A percentile compares a stretch with the other conserved stretches of the same genome.
Conservation (phyloP, 2,113 vertebrate genomes). For the Cheilinus undulatus region DNA sequence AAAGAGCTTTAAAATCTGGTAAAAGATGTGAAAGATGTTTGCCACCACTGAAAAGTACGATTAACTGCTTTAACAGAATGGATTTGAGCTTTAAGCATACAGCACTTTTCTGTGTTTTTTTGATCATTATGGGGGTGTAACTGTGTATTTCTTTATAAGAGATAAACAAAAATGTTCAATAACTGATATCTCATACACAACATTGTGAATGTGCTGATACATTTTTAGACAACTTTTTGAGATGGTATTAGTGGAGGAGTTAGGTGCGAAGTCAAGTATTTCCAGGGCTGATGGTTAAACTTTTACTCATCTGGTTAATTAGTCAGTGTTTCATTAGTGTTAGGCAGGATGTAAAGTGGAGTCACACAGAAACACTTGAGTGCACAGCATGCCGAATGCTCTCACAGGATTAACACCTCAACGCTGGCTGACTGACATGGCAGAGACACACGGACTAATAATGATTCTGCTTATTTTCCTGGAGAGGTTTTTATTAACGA, state of each 20-base stretch:
- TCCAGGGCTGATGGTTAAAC: conserved; percentile 71
- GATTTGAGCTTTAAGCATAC: too few relatives aligned
- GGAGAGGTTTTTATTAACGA: conserved; percentile 39
- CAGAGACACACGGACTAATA: conserved; percentile 37
- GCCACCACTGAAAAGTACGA: too few relatives aligned
- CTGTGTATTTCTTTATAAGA: too few relatives aligned
- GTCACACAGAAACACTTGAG: conserved; percentile 55
- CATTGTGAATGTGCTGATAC: background rate
- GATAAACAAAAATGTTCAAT: too few relatives aligned
- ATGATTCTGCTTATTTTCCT: conserved; percentile 65
- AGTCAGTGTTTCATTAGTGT: conserved; percentile 76
- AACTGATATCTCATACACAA: too few relatives aligned
- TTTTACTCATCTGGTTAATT: conserved; percentile 79
- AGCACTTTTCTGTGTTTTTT: too few relatives aligned
- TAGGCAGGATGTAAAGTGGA: conserved; percentile 66
- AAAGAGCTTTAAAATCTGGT: too few relatives aligned
- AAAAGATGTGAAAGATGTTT: too few relatives aligned
- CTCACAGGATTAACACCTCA: conserved; percentile 28
- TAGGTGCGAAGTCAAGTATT: conserved; percentile 21
- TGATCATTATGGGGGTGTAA: too few relatives aligned
- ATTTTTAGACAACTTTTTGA: background rate
- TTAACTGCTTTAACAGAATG: too few relatives aligned
- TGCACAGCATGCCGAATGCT: conserved; percentile 33
- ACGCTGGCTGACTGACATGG: conserved; percentile 57
- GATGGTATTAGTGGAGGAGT: conserved; percentile 8